Conservation (phyloP, 2,888 invertebrate species). For the Ctenicera cuprea region DNA sequence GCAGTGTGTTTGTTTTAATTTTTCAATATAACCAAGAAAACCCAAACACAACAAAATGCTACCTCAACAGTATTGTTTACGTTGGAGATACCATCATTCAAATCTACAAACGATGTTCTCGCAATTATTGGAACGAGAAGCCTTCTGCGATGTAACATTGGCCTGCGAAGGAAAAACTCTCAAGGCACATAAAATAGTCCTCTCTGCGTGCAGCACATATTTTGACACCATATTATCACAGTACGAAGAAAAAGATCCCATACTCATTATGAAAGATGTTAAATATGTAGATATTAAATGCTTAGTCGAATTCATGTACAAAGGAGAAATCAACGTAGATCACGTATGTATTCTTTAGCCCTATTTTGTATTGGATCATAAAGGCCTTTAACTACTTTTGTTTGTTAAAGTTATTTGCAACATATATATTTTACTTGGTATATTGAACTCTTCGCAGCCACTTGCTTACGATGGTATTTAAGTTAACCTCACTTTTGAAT, state of each 20-base stretch:
- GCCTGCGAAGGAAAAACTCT: slow-evolving; percentile 90
- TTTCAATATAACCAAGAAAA: slow-evolving; percentile 49
- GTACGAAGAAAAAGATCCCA: slow-evolving; percentile 87
- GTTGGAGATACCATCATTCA: slow-evolving; percentile 95
- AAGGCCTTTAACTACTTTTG: too few species aligned
- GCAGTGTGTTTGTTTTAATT: slow-evolving; percentile 45
- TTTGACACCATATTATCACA: slow-evolving; percentile 91
- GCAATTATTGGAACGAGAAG: slow-evolving; percentile 88
- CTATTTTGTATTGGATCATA: neutral
- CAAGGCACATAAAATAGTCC: slow-evolving; percentile 88
- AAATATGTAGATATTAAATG: slow-evolving; percentile 93
- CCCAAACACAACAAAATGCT: slow-evolving; percentile 75
- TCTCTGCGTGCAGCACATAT: slow-evolving; percentile 94
- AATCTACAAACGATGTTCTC: slow-evolving; percentile 94
- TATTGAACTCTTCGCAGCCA: too few species aligned
- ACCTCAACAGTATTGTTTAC: slow-evolving; percentile 92
- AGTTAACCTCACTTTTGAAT: slow-evolving; percentile 25
- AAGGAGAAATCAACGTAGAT: slow-evolving; percentile 95
- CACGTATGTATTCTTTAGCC: slow-evolving; percentile 80
- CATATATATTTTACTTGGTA: too few species aligned
- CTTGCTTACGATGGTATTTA: neutral
- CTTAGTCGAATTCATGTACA: slow-evolving; percentile 95
- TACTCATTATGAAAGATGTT: slow-evolving; percentile 92
- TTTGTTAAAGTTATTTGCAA: too few species aligned
- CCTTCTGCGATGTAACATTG: slow-evolving; percentile 92